Evolutionary conservation across 2,113 vertebrate species (phyloP), one percentile per base, ranked within the genome.

Genomic region (Thalassoma bifasciatum): DNA sequence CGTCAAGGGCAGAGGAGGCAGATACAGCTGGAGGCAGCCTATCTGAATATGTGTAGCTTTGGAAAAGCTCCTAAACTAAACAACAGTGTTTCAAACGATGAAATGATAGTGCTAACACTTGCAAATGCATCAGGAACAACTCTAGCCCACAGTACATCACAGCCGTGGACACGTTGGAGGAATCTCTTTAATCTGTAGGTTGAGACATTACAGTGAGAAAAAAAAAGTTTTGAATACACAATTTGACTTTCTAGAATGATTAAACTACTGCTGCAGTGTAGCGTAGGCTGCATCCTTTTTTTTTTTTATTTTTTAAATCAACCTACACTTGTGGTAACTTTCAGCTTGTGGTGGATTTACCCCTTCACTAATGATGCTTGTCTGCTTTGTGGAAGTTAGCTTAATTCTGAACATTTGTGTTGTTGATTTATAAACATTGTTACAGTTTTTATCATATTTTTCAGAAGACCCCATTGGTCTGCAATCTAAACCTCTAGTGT

Each of bases 1-100:
- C 36, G 81, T 91, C 82, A 92, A 91, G 89, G 88, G 84, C 89
- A 91, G 80, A 85, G 66, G 68, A 91, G 86, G 82, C 84, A 90
- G 75, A 91, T 85, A 74, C 70, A 86, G 89, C 90, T 89, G 65
- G 77, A 90, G 88, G 89, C 90, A 82, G 57, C 68, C 72, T 65
- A 79, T 85, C 69, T 81, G 81, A 80, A 77, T 69, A 84, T 69
- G 77, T 50, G 46, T 46, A 52, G 81, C 66, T 77, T 72, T 87
- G 70, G 65, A 86, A 65, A 61, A 51, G 70, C 72, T 78, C 40
- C 23, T 68, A 79, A 83, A 86, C 74, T 46, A 79, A 84, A 88
- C 78, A 89, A 66, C 79, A 64, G 40, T 83, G 76, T 72, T 86
- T 44, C 17, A 72, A 82, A 66, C 72, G 81, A 87, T 87, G 72